These are phyloP conservation scores for Drosophila sturtevanti DNA, from an alignment of 1,140 invertebrate genomes.

Conservation along the genomic window DNA sequence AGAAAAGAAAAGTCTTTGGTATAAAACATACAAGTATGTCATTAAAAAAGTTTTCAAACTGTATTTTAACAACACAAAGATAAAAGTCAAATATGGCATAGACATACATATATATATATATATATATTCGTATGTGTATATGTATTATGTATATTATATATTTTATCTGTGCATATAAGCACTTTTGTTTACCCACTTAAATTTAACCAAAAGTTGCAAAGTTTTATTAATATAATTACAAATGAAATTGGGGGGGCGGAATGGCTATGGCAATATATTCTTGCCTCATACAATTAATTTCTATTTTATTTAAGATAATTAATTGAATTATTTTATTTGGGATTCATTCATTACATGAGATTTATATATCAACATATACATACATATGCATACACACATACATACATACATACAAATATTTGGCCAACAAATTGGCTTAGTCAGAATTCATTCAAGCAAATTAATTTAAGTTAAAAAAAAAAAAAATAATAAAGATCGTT, in stretches of 20 bases:
- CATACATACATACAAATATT: too few species aligned
- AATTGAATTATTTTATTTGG: not conserved
- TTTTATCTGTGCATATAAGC: constrained; percentile 2
- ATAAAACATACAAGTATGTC: constrained; percentile 38
- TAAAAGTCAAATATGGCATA: constrained; percentile 44
- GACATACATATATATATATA: not conserved
- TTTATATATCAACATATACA: too few species aligned
- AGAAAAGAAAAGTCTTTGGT: constrained; percentile 12
- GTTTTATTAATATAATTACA: constrained; percentile 6
- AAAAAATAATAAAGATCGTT: too few species aligned
- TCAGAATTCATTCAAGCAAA: too few species aligned
- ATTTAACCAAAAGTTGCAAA: constrained; percentile 7
- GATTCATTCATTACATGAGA: not conserved
- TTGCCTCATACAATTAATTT: not conserved
- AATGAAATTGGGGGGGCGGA: not conserved
- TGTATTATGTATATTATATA: not conserved
- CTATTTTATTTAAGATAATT: constrained; percentile 3
- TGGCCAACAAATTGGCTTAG: too few species aligned
- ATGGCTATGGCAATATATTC: not conserved
- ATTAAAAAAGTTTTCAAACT: constrained; percentile 57
- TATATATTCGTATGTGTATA: constrained; percentile 5
- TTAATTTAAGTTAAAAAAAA: too few species aligned
- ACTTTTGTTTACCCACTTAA: constrained; percentile 10
- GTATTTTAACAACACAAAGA: constrained; percentile 43
- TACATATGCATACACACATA: too few species aligned